Conservation (phyloP, 2,113 vertebrate genomes). For the Dolichallabes microphthalmus region DNA sequence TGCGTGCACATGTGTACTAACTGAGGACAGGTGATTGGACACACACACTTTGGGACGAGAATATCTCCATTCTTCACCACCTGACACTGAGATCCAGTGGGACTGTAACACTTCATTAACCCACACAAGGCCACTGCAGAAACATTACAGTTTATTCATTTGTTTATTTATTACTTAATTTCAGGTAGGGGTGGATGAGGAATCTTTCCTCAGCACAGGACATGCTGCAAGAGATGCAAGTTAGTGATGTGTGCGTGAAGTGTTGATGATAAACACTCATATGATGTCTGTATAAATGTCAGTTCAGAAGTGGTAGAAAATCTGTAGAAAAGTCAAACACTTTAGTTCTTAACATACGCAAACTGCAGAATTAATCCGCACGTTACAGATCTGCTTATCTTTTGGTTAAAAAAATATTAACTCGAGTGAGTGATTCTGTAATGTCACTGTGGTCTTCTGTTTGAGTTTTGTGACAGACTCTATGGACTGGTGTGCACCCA, state of each 20-base stretch:
- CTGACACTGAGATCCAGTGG: constrained; percentile 73
- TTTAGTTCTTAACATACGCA: no score
- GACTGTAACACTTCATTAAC: constrained; percentile 70
- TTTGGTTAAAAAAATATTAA: no score
- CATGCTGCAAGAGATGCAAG: background rate
- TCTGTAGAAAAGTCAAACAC: no score
- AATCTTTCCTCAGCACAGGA: background rate
- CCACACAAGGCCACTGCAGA: constrained; percentile 68
- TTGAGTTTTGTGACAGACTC: no score
- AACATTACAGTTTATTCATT: constrained; percentile 11
- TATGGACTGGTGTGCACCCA: no score
- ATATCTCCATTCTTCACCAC: constrained; percentile 61
- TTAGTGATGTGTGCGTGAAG: background rate
- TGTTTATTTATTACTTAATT: background rate
- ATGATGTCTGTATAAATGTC: background rate
- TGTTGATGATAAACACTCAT: background rate
- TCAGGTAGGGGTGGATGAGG: background rate
- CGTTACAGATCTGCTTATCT: no score
- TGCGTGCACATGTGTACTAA: constrained; percentile 49
- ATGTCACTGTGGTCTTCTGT: no score
- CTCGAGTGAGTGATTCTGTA: no score
- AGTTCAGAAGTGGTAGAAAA: background rate
- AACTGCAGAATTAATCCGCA: no score
- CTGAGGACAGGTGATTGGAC: constrained; percentile 71
- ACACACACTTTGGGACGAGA: constrained; percentile 70